Conservation (phyloP, 1,140 invertebrate genomes). For the Ceratitis capitata region DNA sequence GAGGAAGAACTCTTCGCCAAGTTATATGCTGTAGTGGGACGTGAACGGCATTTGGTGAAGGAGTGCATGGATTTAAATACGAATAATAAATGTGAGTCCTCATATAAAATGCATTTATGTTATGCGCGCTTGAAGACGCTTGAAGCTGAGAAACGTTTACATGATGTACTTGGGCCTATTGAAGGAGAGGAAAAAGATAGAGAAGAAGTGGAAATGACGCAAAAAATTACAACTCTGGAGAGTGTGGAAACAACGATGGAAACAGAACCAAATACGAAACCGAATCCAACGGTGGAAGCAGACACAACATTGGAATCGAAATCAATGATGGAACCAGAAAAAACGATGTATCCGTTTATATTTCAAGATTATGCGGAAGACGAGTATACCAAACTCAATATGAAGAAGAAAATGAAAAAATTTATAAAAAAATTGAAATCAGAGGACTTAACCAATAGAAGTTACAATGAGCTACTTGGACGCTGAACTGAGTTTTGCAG, state of each 20-base stretch:
- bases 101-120: constrained; percentile 21
- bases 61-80: constrained; percentile 24
- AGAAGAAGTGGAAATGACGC: neutral
- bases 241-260: neutral
- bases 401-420: neutral
- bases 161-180: neutral
- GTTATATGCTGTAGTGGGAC: neutral
- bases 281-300: neutral
- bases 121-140: neutral
- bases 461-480: too few relatives aligned
- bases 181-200: neutral
- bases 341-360: neutral
- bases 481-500: too few relatives aligned
- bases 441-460: too few relatives aligned
- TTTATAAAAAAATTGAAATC: neutral
- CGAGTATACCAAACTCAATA: neutral
- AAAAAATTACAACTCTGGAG: too few relatives aligned
- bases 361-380: neutral
- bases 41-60: neutral
- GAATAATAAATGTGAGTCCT: constrained; percentile 22
- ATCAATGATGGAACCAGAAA: neutral
- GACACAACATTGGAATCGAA: neutral
- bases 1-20: neutral
- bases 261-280: too few relatives aligned
- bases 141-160: neutral